These are phyloP conservation scores for Ceratosolen fusciceps DNA, from an alignment of 1,140 invertebrate species.

Conservation along the genomic window DNA sequence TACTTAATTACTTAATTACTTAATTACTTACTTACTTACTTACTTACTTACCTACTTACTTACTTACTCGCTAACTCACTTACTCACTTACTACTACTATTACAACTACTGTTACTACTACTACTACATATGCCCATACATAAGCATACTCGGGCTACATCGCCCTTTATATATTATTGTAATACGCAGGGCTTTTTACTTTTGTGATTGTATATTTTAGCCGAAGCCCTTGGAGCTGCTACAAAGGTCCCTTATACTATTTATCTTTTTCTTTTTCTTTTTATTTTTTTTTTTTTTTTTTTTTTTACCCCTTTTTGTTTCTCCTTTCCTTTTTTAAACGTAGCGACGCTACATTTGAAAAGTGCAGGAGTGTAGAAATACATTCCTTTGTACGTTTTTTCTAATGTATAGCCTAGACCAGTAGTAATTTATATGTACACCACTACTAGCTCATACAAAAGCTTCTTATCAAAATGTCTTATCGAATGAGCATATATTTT, in stretches of 20 bases:
- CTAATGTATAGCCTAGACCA: constrained; percentile 23
- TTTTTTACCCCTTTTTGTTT: too few species aligned
- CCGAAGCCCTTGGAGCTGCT: not conserved
- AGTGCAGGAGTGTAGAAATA: not conserved
- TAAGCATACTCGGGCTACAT: too few species aligned
- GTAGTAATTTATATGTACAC: constrained; percentile 14
- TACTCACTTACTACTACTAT: too few species aligned
- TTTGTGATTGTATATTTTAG: constrained; percentile 41
- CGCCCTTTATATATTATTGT: constrained; percentile 27
- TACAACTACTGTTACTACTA: too few species aligned
- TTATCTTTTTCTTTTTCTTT: too few species aligned
- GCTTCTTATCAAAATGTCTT: constrained; percentile 2
- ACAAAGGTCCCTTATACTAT: too few species aligned
- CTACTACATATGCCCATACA: too few species aligned
- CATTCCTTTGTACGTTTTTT: constrained; percentile 21
- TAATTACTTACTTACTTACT: not conserved
- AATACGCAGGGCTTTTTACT: constrained; percentile 35
- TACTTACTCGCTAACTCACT: too few species aligned
- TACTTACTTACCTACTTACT: too few species aligned
- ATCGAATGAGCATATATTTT: constrained; percentile 20
- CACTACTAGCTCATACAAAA: not conserved
- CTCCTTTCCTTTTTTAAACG: constrained; percentile 33
- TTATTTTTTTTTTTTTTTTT: too few species aligned
- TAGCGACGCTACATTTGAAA: not conserved
- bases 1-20: not conserved